These are phyloP conservation scores for Dunckerocampus dactyliophorus DNA, from an alignment of 2,113 vertebrate genomes.

Conservation along the genomic window DNA sequence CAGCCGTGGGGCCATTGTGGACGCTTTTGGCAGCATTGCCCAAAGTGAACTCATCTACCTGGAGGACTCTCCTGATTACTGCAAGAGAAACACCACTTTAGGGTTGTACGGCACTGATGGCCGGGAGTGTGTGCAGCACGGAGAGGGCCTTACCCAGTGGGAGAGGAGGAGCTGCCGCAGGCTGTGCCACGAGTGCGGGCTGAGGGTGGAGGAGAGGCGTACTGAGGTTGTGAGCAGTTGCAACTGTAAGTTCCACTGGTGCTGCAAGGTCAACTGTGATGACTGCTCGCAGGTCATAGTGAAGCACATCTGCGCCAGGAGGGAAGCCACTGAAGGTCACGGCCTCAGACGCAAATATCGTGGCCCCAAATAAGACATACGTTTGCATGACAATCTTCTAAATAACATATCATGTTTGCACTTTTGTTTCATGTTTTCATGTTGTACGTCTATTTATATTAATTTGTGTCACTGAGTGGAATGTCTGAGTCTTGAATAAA, in stretches of 20 bases:
- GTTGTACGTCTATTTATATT: conserved; percentile 53
- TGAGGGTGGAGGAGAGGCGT: conserved; percentile 81
- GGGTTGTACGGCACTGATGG: conserved; percentile 91
- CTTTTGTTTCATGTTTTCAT: conserved; percentile 31
- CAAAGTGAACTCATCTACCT: conserved; percentile 84
- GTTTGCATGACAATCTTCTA: not conserved
- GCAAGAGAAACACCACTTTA: conserved; percentile 79
- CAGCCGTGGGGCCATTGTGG: conserved; percentile 72
- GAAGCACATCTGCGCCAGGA: conserved; percentile 80
- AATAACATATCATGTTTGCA: conserved; percentile 45
- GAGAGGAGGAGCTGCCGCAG: conserved; percentile 83
- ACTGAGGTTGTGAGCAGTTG: conserved; percentile 83
- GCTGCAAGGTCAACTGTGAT: conserved; percentile 90
- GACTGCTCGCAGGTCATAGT: conserved; percentile 81
- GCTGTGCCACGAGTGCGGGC: conserved; percentile 87
- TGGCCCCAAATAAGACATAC: conserved; percentile 57
- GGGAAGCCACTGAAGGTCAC: conserved; percentile 44
- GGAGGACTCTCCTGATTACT: conserved; percentile 96
- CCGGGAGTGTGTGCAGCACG: conserved; percentile 84
- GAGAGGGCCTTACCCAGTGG: conserved; percentile 75
- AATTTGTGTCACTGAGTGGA: conserved; percentile 1
- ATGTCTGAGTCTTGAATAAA: conserved; percentile 7
- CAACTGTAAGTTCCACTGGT: conserved; percentile 97
- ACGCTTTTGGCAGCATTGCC: conserved; percentile 75
- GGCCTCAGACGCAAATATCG: conserved; percentile 60